A percentile compares a stretch with the other conserved stretches of the same genome.
These are phyloP conservation scores for Drosophila novamexicana DNA, from an alignment of 1,140 invertebrate genomes.

Conservation along the genomic window DNA sequence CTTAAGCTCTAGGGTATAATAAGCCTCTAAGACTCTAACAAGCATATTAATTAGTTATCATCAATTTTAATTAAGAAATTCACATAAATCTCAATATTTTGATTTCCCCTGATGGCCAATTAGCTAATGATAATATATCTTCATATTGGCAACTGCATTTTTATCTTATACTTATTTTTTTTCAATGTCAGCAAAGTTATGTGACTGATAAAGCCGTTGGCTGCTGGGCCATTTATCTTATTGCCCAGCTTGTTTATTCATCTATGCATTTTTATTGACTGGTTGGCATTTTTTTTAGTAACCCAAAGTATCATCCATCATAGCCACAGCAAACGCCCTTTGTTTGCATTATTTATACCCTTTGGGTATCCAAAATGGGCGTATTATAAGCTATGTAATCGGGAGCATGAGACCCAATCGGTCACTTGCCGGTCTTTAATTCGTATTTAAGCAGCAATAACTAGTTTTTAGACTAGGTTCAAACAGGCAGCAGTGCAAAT, in stretches of 20 bases:
- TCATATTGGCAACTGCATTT: slow-evolving; percentile 2
- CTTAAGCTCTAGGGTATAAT: slow-evolving; percentile 8
- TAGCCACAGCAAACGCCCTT: slow-evolving; percentile 36
- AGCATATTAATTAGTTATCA: slow-evolving; percentile 33
- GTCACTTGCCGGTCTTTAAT: background rate
- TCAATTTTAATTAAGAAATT: slow-evolving; percentile 35
- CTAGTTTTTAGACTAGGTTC: too few species aligned
- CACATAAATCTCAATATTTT: slow-evolving; percentile 44
- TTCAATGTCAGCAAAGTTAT: slow-evolving; percentile 13
- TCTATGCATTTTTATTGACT: slow-evolving; percentile 66
- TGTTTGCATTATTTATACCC: slow-evolving; percentile 14
- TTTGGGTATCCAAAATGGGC: slow-evolving; percentile 7
- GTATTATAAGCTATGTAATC: background rate
- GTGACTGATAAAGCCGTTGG: slow-evolving; percentile 31
- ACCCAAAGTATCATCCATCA: slow-evolving; percentile 43
- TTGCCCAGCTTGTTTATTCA: slow-evolving; percentile 30
- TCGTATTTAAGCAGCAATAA: background rate
- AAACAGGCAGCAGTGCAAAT: background rate
- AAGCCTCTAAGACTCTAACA: background rate
- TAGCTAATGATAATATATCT: slow-evolving; percentile 30
- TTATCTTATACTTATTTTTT: slow-evolving; percentile 2
- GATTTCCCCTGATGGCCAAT: slow-evolving; percentile 20
- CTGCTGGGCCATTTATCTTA: slow-evolving; percentile 27
- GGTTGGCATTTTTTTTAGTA: slow-evolving; percentile 50
- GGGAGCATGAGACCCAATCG: background rate